Base-by-base conservation (phyloP, 2,888 invertebrate species). In the Ametastegia equiseti region DNA sequence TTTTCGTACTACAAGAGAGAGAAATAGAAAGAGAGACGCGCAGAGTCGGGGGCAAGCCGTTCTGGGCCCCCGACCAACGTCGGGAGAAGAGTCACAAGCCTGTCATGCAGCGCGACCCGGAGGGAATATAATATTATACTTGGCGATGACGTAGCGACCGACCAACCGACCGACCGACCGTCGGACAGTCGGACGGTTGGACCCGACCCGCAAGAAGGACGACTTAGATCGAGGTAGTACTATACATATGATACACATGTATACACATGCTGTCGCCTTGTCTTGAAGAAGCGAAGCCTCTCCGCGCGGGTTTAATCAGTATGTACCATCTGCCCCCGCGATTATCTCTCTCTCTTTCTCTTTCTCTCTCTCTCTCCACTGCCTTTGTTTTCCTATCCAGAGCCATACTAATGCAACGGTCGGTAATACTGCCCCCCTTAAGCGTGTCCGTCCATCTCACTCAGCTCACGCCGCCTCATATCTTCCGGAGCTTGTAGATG, bases 131-230 rank as follows among this genome's bases (percentile, higher is more conserved):
- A 87, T 88, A 88, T 89, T 89, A 90, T 90, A 90, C 89, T 90
- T 86, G 89, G 90, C 89, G 90, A 90, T 90, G 90, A 90, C 90
- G 89, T 89, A 88, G 87, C 30, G 36, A 67, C 65, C 84, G 85
- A 63, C 78, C n/a, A n/a, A n/a, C n/a, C n/a, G n/a, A n/a, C n/a
- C n/a, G n/a, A n/a, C n/a, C n/a, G n/a, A n/a, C n/a, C n/a, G n/a
- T n/a, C n/a, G n/a, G n/a, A n/a, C n/a, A n/a, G n/a, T n/a, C n/a
- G n/a, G n/a, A n/a, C n/a, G n/a, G n/a, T n/a, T n/a, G n/a, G n/a
- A n/a, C n/a, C n/a, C n/a, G n/a, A n/a, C n/a, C n/a, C 78, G 63
- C 60, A 78, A 78, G 78, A 60, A 78, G 78, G 42, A 27, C 42
- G 78, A 60, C 78, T 78, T 30, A 50, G 78, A 78, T 63, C 78